Base-by-base conservation (phyloP, 64 coral and sea anemone species). In the Cladopsammia gracilis region DNA sequence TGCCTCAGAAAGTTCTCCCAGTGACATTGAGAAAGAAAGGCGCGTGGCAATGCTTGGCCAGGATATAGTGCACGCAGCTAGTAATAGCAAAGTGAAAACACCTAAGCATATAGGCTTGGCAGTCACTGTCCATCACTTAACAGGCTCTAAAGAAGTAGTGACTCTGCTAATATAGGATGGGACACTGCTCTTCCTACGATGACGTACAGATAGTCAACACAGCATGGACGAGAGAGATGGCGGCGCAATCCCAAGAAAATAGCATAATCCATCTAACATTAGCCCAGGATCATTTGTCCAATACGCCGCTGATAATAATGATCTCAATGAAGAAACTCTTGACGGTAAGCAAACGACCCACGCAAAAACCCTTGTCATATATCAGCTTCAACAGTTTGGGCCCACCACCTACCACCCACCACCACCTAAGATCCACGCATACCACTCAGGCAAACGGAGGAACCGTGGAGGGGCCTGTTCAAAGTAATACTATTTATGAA, bases 111-210 rank as follows among this genome's bases (percentile, higher is more conserved):
- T 53, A 53, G 51, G 51, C 10, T 53, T 53, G 51, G 51, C 51
- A 53, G 51, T 53, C 51, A 53, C 51, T 10, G 10, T 53, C 4
- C 51, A 53, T 53, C 51, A 53, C 10, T 71, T 71, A 71, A 71
- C 68, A 13, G 68, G 68, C 4, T 71, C 68, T 71, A 71, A 71
- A 13, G 68, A 71, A 71, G 68, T 71, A 4, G 68, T 71, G 51
- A 53, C 51, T 53, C 10, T 53, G 51, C 10, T 53, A 53, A 53
- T n/a, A 53, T 10, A 53, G 51, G 7, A 71, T 71, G 68, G 68
- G 68, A 15, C 42, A 43, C 4, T 53, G 51, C 51, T 53, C 51
- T 53, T 53, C 51, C 4, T 53, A 53, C 10, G 51, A 53, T 53
- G 51, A 53, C 10, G 51, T 53, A 53, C n/a, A n/a, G 10, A 53